Conservation (phyloP, 2,797 vertebrate species). For the Alosa sapidissima region DNA sequence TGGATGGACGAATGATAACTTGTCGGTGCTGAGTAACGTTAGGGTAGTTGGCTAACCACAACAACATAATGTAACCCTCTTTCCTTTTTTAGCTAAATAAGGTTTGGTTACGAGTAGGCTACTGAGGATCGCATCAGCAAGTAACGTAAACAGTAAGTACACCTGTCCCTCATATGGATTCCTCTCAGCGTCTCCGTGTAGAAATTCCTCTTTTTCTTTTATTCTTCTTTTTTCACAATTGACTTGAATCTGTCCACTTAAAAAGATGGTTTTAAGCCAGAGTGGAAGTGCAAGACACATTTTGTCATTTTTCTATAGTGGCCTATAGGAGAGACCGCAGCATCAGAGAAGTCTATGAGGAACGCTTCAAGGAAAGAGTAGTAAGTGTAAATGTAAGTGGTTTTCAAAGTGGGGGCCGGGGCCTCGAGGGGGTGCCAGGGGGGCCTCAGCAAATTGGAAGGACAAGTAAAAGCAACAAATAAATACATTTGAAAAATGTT, state of each 20-base stretch:
- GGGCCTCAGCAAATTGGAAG: no score
- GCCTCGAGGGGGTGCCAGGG: no score
- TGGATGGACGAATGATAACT: background rate
- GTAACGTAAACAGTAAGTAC: slow-evolving; percentile 1
- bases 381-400: slow-evolving; percentile 55
- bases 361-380: slow-evolving; percentile 40
- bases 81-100: background rate
- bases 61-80: background rate
- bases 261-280: background rate
- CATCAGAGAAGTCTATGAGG: slow-evolving; percentile 60
- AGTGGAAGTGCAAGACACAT: background rate
- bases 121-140: background rate
- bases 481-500: no score
- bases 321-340: slow-evolving; percentile 50
- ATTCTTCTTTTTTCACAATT: background rate
- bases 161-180: background rate
- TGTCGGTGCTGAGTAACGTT: background rate
- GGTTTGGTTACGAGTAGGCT: background rate
- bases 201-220: background rate
- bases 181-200: background rate
- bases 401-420: no score
- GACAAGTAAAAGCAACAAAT: no score
- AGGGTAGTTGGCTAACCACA: background rate
- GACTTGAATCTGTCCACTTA: background rate
- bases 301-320: slow-evolving; percentile 55